Conservation (phyloP, 2,797 vertebrate genomes). For the Eurystomus glaucurus region DNA sequence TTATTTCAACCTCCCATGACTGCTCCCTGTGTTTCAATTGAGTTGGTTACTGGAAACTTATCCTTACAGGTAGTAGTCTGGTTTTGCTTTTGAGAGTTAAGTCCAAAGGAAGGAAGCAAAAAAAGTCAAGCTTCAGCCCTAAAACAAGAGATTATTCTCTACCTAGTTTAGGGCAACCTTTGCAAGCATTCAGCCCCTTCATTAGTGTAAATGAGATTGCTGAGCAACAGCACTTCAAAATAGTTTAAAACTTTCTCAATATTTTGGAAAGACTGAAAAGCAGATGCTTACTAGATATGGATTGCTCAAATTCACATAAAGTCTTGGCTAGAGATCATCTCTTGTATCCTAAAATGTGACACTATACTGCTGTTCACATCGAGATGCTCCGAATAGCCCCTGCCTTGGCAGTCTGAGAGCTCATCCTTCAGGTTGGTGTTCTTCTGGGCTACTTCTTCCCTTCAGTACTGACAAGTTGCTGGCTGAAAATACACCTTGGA, state of each 20-base stretch:
- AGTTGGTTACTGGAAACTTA: background rate
- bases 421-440: background rate
- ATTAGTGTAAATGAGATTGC: background rate
- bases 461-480: background rate
- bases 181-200: background rate
- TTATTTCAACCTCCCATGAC: background rate
- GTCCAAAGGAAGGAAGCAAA: background rate
- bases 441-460: background rate
- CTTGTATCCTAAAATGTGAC: fast-evolving
- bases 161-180: background rate
- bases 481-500: background rate
- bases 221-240: background rate
- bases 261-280: background rate
- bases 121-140: background rate
- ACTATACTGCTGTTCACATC: background rate
- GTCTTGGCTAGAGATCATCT: background rate
- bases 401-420: background rate
- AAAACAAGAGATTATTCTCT: background rate
- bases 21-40: background rate
- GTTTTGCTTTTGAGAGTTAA: background rate
- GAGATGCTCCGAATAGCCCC: background rate
- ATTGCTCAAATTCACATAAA: background rate
- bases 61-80: background rate
- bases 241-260: background rate
- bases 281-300: background rate